These are phyloP conservation scores for Prinia subflava DNA, from an alignment of 2,113 vertebrate species.

Conservation along the genomic window DNA sequence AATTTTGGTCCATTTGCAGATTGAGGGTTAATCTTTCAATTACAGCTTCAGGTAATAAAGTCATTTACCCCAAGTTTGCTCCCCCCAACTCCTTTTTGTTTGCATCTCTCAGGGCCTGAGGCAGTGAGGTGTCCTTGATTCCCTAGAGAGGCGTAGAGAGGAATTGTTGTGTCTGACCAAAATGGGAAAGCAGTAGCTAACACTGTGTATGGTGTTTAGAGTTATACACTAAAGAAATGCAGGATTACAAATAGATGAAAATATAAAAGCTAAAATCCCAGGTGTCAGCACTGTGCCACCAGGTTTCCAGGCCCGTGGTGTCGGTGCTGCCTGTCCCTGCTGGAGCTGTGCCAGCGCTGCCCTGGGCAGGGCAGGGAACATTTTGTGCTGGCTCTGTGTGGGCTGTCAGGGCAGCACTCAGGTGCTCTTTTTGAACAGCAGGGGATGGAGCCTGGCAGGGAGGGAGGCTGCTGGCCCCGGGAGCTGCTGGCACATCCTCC, in stretches of 20 bases:
- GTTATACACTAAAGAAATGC: not conserved
- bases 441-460: not conserved
- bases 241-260: not conserved
- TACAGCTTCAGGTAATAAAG: no score
- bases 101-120: rapidly evolving
- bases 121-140: not conserved
- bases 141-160: not conserved
- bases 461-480: not conserved
- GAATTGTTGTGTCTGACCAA: not conserved
- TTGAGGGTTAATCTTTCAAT: not conserved
- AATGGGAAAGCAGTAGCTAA: not conserved
- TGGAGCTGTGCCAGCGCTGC: not conserved
- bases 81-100: not conserved
- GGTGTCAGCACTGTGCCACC: not conserved
- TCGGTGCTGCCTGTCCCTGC: rapidly evolving
- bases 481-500: not conserved
- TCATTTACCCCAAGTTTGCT: not conserved
- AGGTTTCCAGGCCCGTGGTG: rapidly evolving
- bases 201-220: no score
- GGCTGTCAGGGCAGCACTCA: rapidly evolving
- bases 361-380: not conserved
- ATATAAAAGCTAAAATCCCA: not conserved
- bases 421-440: not conserved
- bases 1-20: not conserved
- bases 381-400: not conserved